Base-by-base conservation (phyloP, 2,888 invertebrate genomes). In the Andrena hattorfiana region DNA sequence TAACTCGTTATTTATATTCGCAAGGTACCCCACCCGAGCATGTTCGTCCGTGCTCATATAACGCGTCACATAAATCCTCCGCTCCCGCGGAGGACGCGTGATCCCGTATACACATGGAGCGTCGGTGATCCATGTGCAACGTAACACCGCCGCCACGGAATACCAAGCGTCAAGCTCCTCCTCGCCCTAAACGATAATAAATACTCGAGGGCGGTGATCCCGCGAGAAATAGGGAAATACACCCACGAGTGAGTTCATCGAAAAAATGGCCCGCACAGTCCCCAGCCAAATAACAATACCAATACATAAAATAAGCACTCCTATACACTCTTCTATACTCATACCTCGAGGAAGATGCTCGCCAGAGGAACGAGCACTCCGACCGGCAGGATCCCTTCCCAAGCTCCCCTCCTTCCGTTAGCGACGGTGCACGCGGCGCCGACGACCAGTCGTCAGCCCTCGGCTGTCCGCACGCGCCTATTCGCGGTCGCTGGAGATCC, bases 351-450 rank as follows among this genome's bases (percentile, higher is more conserved):
- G 10, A 72, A 32, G 28, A 63, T 2, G n/a, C 48, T 67, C 28
- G 81, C 67, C 54, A 72, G 54, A 2, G 72, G 20, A 13, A 49
- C 26, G 35, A 72, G 32, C 80, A 80, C 49, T 28, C 28, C 70
- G 56, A 30, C 59, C 80, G 72, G 81, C 42, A 63, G n/a, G 23
- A 63, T 28, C 80, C 60, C 60, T 42, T 16, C 30, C 59, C 7
- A 13, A 13, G 13, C n/a, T 23, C 7, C 20, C 77, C 48, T 23
- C 35, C 28, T 64, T 4, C 30, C 20, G 20, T 16, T 48, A 73
- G 7, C 56, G 66, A 28, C 16, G 7, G 73, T 63, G 63, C 79
- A 64, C 79, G 69, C 79, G 70, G 51, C 70, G 35, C 35, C 70
- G 60, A 51, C 28, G 67, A 48, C 49, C 62, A 51, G 16, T 66